These are phyloP conservation scores for Promerops cafer DNA, from an alignment of 2,113 vertebrate species.

Conservation along the genomic window DNA sequence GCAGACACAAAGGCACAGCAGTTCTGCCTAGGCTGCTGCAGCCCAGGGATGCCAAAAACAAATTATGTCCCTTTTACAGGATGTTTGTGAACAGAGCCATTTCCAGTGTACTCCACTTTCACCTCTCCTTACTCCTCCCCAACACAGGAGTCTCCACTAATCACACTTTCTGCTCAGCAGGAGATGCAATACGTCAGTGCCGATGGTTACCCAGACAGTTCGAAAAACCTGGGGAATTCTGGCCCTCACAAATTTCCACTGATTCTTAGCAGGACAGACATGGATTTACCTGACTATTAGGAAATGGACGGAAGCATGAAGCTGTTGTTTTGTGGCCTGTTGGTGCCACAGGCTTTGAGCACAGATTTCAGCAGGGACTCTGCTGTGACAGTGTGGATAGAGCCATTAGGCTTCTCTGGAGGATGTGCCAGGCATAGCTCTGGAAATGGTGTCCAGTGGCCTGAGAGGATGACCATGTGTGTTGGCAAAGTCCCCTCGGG, in stretches of 20 bases:
- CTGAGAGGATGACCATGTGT: fast-evolving
- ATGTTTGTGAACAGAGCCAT: background rate
- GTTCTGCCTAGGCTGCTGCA: background rate
- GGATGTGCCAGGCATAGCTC: fast-evolving
- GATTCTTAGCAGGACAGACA: background rate
- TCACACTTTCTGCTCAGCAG: background rate
- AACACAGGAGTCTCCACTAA: background rate
- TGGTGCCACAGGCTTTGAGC: background rate
- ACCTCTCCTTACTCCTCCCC: background rate
- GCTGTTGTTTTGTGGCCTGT: background rate
- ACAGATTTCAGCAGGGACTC: background rate
- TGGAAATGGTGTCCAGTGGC: background rate
- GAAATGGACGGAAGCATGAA: fast-evolving
- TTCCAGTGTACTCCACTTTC: background rate
- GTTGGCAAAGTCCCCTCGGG: fast-evolving
- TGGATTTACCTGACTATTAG: background rate
- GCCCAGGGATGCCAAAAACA: background rate
- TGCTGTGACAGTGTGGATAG: background rate
- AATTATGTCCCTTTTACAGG: background rate
- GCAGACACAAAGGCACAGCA: no score
- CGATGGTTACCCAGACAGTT: fast-evolving
- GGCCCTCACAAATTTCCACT: background rate
- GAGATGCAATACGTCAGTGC: fast-evolving
- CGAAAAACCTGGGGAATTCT: background rate
- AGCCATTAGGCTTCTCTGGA: background rate